Base-by-base conservation (phyloP, 2,797 vertebrate species). In the Siniperca obscura region DNA sequence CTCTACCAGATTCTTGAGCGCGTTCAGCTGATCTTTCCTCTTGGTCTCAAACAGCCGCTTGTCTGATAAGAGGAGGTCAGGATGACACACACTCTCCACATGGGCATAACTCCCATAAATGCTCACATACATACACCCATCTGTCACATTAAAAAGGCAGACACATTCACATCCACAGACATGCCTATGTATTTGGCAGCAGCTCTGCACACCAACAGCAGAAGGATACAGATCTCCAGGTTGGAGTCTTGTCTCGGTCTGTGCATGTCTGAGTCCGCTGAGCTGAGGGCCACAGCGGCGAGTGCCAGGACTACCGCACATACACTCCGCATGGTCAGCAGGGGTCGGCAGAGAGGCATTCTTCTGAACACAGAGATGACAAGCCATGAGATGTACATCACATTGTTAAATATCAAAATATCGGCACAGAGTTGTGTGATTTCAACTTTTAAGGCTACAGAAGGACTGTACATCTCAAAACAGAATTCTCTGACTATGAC, bases 41-140 rank as follows among this genome's bases (percentile, higher is more conserved):
- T 99, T 99, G 70, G 98, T 97, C 91, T 98, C 98, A 87, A 99
- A 98, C 94, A 99, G 95, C 86, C 97, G 98, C 93, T 98, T 99
- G 95, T 99, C 98, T 99, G 88, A 91, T 40, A 52, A 46, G 19
- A 71, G 42, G n/a, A 70, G 90, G 70, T 95, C 88, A 94, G 90
- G 92, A 90, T 8, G 78, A 82, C 46, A 73, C 60, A 76, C 22
- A 3, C 30, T 34, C 16, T 42, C 30, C 83, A 87, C 57, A 25
- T 1, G 53, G 78, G 42, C 25, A 17, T 2, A 55, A 82, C 48
- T 25, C 46, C 21, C 27, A 78, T 11, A 66, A 50, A 74, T 46
- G 12, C 64, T 67, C 73, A 68, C 42, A 68, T 38, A 64, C 79
- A 50, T 12, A 7, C 72, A 64, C 17, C 30, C 53, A 86, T 71